phyloP scores from a whole-genome alignment of 2,888 invertebrate species.

The Caradrina kadenii region DNA sequence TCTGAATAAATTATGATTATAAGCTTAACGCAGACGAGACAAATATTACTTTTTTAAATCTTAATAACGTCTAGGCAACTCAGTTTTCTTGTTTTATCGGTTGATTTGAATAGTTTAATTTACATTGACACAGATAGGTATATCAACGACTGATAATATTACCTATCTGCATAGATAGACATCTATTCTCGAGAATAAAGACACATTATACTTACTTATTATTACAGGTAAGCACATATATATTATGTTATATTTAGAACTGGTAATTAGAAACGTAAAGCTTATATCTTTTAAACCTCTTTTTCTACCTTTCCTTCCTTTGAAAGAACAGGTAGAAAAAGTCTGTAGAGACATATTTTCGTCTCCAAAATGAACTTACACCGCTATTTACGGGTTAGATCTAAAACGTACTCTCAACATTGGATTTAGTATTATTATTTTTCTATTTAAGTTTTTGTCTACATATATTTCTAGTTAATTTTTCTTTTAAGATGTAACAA shows the following conservation, averaged over 20 bases:
- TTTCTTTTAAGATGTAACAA: neutral
- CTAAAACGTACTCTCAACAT: neutral
- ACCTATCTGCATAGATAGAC: too few species aligned
- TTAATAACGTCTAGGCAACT: constrained; percentile 45
- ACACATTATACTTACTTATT: neutral
- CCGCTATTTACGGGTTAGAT: neutral
- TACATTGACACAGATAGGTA: constrained; percentile 3
- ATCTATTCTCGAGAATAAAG: neutral
- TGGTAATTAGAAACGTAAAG: neutral
- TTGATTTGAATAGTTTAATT: constrained; percentile 26
- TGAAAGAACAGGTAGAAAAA: neutral
- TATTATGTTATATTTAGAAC: neutral
- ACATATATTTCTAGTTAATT: neutral
- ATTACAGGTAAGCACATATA: neutral
- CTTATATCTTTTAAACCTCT: neutral
- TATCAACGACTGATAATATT: too few species aligned
- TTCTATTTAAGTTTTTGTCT: neutral
- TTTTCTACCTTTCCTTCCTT: neutral
- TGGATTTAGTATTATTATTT: neutral
- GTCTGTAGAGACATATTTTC: neutral
- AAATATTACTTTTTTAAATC: constrained; percentile 5
- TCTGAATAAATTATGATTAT: constrained; percentile 36
- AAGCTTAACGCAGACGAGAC: neutral
- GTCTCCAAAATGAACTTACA: neutral
- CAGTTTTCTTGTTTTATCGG: constrained; percentile 41